A percentile compares a stretch with the other conserved stretches of the same genome.
These are phyloP conservation scores for Sander lucioperca DNA, from an alignment of 2,113 vertebrate genomes.

Conservation along the genomic window DNA sequence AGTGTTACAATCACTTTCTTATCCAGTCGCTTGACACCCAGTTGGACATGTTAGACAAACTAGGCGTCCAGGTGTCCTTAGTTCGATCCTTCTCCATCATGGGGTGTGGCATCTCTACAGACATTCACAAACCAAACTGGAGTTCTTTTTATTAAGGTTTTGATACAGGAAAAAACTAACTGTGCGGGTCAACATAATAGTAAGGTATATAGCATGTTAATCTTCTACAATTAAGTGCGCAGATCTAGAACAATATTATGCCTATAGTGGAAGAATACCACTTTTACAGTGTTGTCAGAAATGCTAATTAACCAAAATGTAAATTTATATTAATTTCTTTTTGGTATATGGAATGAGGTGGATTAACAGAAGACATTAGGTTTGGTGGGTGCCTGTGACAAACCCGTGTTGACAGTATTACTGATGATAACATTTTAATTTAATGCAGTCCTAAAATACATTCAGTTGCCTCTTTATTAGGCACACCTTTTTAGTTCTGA, in stretches of 20 bases:
- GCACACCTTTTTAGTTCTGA: not conserved
- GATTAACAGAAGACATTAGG: not conserved
- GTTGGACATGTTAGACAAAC: not conserved
- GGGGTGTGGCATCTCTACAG: not conserved
- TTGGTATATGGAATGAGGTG: not conserved
- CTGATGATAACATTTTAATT: not conserved
- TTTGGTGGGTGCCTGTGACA: not conserved
- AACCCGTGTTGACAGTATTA: conserved; percentile 8
- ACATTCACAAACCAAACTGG: not conserved
- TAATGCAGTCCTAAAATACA: not conserved
- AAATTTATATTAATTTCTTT: not conserved
- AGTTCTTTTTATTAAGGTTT: not conserved
- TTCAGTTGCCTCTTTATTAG: not conserved
- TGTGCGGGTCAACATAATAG: not conserved
- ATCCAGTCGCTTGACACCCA: not conserved
- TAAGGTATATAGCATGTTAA: not conserved
- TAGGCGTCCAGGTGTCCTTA: not conserved
- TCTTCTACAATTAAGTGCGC: not conserved
- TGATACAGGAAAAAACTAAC: not conserved
- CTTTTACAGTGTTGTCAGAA: conserved; percentile 1
- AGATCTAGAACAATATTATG: not conserved
- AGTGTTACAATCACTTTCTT: not conserved
- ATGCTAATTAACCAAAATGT: conserved; percentile 19
- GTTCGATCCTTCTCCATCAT: not conserved
- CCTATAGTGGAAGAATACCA: not conserved